Evolutionary conservation across 2,797 vertebrate genomes (phyloP).

Genomic region (Yasuhikotakia modesta): DNA sequence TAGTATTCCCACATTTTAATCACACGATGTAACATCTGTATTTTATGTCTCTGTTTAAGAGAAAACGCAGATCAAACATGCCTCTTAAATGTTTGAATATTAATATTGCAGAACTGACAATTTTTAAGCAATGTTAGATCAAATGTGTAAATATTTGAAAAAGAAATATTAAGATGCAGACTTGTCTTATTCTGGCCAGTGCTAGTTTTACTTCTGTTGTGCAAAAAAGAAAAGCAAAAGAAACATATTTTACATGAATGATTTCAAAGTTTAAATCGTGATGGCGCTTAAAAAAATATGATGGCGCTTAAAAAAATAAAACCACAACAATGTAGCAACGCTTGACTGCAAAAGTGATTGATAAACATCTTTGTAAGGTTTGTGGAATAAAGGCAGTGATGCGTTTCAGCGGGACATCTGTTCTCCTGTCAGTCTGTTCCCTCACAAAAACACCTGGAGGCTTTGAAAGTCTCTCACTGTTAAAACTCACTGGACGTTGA

Average conservation of each 20-base stretch:
- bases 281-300: neutral
- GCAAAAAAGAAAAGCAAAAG: too few species aligned
- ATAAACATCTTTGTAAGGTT: neutral
- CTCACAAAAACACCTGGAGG: neutral
- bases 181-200: too few species aligned
- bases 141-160: too few species aligned
- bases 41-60: neutral
- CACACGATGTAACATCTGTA: too few species aligned
- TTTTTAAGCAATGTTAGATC: neutral
- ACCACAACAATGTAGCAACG: neutral
- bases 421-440: neutral
- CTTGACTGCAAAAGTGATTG: neutral
- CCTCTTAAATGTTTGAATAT: too few species aligned
- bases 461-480: too few species aligned
- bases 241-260: too few species aligned
- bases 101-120: too few species aligned
- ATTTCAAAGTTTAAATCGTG: neutral
- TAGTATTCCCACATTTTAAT: neutral
- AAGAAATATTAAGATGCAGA: too few species aligned
- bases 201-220: too few species aligned
- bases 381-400: neutral
- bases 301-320: neutral
- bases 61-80: neutral
- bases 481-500: too few species aligned
- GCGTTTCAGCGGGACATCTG: neutral